Conservation (phyloP, 2,113 vertebrate species). For the Cheilinus undulatus region DNA sequence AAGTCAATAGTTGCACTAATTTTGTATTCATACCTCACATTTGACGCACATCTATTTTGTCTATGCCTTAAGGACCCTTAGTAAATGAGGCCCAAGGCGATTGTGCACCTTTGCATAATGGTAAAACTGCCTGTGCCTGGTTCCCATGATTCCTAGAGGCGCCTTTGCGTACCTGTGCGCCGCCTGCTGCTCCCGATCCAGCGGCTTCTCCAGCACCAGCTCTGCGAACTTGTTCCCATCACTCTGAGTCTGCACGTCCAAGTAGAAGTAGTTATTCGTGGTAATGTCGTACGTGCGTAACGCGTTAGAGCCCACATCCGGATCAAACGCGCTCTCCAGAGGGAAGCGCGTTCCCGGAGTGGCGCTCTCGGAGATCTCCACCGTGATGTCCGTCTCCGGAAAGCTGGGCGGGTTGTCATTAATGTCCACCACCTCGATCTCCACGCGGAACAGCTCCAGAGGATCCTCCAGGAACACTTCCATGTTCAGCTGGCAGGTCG, state of each 20-base stretch:
- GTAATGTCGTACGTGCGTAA: conserved; percentile 96
- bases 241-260: conserved; percentile 96
- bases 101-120: too few species aligned
- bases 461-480: conserved; percentile 98
- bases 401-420: conserved; percentile 97
- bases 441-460: conserved; percentile 95
- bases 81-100: too few species aligned
- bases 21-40: too few species aligned
- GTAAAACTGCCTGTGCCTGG: too few species aligned
- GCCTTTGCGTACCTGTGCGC: too few species aligned
- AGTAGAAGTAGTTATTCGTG: conserved; percentile 93
- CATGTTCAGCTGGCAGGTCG: conserved; percentile 93
- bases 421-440: conserved; percentile 97
- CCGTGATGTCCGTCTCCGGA: conserved; percentile 94
- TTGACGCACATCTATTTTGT: too few species aligned
- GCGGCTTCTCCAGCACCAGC: conserved; percentile 92
- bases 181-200: conserved; percentile 97
- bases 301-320: conserved; percentile 97
- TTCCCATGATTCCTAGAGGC: too few species aligned
- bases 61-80: too few species aligned
- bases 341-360: conserved; percentile 97
- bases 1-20: too few species aligned
- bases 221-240: conserved; percentile 97
- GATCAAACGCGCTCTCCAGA: conserved; percentile 96
- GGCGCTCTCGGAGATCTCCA: conserved; percentile 98